Conservation (phyloP, 2,888 invertebrate genomes). For the Athalia rosae region DNA sequence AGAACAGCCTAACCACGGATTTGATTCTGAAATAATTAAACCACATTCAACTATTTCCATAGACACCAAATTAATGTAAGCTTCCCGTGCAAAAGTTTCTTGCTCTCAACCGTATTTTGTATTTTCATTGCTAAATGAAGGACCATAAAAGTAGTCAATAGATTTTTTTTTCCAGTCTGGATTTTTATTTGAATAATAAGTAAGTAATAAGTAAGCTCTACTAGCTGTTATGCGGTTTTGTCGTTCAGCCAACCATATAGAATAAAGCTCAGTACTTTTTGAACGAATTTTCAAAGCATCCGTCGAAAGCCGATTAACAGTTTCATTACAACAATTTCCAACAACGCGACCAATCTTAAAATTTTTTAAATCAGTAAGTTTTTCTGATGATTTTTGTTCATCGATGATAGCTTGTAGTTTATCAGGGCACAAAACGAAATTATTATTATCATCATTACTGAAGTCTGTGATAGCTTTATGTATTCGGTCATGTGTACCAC, state of each 20-base stretch:
- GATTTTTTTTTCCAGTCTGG: slow-evolving; percentile 46
- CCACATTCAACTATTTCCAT: too few relatives aligned
- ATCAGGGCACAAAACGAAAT: slow-evolving; percentile 17
- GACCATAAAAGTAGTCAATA: slow-evolving; percentile 41
- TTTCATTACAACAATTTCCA: slow-evolving; percentile 24
- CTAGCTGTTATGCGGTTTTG: too few relatives aligned
- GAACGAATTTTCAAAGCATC: slow-evolving; percentile 17
- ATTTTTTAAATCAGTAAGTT: slow-evolving; percentile 17
- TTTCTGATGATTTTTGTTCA: slow-evolving; percentile 1
- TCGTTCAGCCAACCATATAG: too few relatives aligned
- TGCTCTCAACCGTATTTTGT: too few relatives aligned
- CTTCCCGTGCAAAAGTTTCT: too few relatives aligned
- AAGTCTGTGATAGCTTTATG: too few relatives aligned
- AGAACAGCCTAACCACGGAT: slow-evolving; percentile 38
- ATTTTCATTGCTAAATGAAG: slow-evolving; percentile 11
- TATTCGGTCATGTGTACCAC: too few relatives aligned
- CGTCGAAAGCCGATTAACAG: background rate
- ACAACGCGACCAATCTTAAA: background rate
- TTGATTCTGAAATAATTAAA: slow-evolving; percentile 30
- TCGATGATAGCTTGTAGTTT: background rate
- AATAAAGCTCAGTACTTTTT: slow-evolving; percentile 21
- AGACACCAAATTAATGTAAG: too few relatives aligned
- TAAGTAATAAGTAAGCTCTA: too few relatives aligned
- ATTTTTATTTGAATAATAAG: too few relatives aligned
- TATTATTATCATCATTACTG: background rate